Conservation (phyloP, 2,113 vertebrate genomes). For the Apeltes quadracus region DNA sequence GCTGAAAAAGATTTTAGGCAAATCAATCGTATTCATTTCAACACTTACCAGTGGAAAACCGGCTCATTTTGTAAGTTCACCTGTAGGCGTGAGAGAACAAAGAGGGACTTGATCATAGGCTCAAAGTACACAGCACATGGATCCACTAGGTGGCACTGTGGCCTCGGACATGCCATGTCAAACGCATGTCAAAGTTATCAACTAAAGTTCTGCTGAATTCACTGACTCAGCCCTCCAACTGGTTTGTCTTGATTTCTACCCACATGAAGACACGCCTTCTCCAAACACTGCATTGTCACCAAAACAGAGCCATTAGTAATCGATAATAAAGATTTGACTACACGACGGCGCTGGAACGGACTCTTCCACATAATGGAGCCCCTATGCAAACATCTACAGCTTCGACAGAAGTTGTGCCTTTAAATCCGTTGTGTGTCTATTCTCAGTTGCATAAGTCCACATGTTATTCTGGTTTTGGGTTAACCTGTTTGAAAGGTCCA, state of each 20-base stretch:
- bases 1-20: too few relatives aligned
- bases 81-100: constrained; percentile 32
- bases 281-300: constrained; percentile 67
- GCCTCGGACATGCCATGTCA: neutral
- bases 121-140: neutral
- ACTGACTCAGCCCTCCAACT: constrained; percentile 58
- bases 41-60: constrained; percentile 48
- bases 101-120: neutral
- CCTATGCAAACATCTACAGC: neutral
- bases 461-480: neutral
- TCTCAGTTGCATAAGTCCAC: neutral
- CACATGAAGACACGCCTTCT: constrained; percentile 66
- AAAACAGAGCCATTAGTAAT: constrained; percentile 50
- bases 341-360: neutral
- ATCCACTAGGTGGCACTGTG: constrained; percentile 52
- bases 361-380: neutral
- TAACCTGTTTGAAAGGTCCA: neutral
- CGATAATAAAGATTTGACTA: constrained; percentile 29
- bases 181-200: neutral
- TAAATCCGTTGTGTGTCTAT: neutral
- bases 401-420: neutral
- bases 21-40: neutral
- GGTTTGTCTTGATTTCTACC: constrained; percentile 73
- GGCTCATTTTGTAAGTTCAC: constrained; percentile 58
- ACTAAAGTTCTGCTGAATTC: constrained; percentile 19